These are phyloP conservation scores for Scaptomyza hsui DNA, from an alignment of 1,140 invertebrate genomes.

Conservation along the genomic window DNA sequence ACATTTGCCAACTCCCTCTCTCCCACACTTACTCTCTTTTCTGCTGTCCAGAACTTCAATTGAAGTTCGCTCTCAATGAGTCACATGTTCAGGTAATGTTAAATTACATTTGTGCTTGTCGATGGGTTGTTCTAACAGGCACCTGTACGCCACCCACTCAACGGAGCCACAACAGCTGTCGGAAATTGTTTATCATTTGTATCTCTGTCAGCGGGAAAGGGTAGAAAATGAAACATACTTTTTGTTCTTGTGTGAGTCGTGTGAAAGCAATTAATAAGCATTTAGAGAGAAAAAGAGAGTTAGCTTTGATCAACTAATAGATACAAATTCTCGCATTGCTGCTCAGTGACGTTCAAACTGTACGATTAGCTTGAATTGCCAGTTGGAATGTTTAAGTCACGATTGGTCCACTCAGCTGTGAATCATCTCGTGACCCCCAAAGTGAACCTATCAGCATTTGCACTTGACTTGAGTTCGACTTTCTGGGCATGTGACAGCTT, in stretches of 20 bases:
- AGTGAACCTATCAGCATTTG: constrained; percentile 10
- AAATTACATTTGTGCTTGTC: neutral
- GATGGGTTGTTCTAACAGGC: constrained; percentile 30
- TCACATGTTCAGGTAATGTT: constrained; percentile 4
- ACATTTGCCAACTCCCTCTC: constrained; percentile 3
- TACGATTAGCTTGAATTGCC: constrained; percentile 5
- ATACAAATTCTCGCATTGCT: no score
- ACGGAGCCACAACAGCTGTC: constrained; percentile 58
- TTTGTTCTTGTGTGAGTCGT: constrained; percentile 26
- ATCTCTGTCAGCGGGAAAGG: neutral
- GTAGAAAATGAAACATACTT: neutral
- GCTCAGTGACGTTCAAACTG: constrained; percentile 9
- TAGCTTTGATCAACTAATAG: neutral
- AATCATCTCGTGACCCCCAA: constrained; percentile 21
- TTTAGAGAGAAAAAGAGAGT: constrained; percentile 9
- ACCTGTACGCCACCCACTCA: constrained; percentile 46
- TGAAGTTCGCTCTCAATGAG: constrained; percentile 37
- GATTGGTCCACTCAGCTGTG: constrained; percentile 21
- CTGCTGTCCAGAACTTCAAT: constrained; percentile 21
- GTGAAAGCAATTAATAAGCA: constrained; percentile 2
- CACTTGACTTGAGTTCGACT: neutral
- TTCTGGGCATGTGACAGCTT: constrained; percentile 15
- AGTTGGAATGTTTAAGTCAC: constrained; percentile 3
- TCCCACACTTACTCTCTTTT: neutral
- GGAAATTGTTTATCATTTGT: constrained; percentile 55